These are phyloP conservation scores for Drosophila birchii DNA, from an alignment of 2,888 invertebrate species.

Conservation along the genomic window DNA sequence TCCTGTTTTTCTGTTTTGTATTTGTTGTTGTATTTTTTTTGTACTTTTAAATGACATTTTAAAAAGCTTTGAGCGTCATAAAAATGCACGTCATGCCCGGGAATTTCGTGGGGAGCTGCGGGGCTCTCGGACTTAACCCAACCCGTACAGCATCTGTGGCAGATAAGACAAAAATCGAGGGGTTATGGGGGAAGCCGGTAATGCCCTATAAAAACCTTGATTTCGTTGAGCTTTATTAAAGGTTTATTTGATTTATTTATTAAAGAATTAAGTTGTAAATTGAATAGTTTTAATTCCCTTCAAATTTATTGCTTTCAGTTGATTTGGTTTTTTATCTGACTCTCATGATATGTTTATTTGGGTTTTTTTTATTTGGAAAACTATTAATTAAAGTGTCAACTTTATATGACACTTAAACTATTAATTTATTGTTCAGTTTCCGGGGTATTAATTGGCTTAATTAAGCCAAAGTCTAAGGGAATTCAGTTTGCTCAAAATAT, in stretches of 20 bases:
- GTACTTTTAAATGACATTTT: slow-evolving; percentile 42
- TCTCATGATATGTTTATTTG: not conserved
- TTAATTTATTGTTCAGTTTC: not conserved
- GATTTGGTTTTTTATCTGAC: not conserved
- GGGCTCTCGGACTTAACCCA: slow-evolving; percentile 13
- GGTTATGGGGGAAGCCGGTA: not conserved
- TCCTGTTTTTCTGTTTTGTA: not conserved
- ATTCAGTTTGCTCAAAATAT: not conserved
- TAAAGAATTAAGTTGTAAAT: not conserved
- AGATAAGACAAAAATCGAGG: slow-evolving; percentile 24
- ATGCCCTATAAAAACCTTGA: slow-evolving; percentile 10
- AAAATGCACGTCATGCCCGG: slow-evolving; percentile 68
- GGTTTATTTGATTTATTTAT: not conserved
- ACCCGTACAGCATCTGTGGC: slow-evolving; percentile 35
- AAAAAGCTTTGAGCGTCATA: slow-evolving; percentile 58
- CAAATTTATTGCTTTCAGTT: not conserved
- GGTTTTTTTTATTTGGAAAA: not conserved
- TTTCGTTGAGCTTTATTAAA: not conserved
- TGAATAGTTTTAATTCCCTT: not conserved
- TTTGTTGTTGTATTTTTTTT: slow-evolving; percentile 4
- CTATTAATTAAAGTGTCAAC: slow-evolving; percentile 11
- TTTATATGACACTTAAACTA: slow-evolving; percentile 4
- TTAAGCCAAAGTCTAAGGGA: not conserved
- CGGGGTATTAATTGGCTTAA: slow-evolving; percentile 3
- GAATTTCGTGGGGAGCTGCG: slow-evolving; percentile 37